Evolutionary conservation across 2,888 invertebrate genomes (phyloP), one percentile per base, ranked within the genome.

Genomic region (Hipparchia semele): DNA sequence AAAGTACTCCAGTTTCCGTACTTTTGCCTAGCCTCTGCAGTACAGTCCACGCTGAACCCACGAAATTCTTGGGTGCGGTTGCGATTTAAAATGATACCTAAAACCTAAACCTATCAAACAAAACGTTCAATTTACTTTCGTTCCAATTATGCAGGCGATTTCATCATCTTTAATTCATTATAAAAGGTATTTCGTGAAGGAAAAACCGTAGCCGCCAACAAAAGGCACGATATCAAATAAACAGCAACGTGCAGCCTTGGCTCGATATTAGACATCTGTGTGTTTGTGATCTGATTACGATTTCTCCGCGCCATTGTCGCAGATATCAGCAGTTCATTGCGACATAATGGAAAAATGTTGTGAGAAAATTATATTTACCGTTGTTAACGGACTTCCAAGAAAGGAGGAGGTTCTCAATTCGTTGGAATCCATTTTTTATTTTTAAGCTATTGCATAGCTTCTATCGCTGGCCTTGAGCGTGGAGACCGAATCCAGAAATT

Each of bases 181-280:
- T 67, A 39, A 39, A 2, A 61, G 45, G 60, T 61, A 61, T 39
- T 45, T 45, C 60, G n/a, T 45, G 60, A 45, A 45, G 39, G 39
- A 61, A 39, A 61, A 61, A 45, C 45, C 2, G 6, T 45, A 13
- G 8, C 49, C 2, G 62, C 13, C 13, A 54, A 56, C 66, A 54
- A 56, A 68, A 58, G 58, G 58, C 13, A 6, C 67, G 9, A 67
- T 70, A 68, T 53, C 13, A 67, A 59, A 68, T 65, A 51, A 60
- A 65, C 59, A 45, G 56, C 9, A 65, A 5, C 5, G 3, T 4
- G 58, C 9, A 65, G 69, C 76, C 74, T 74, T 74, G 76, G 39
- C 74, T 74, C 72, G 76, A 46, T 54, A 65, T 10, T 49, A 70
- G 71, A 73, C 49, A 69, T 65, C 65, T 53, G 65, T 39, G 39